These are phyloP conservation scores for Alitta virens DNA, from an alignment of 2,888 invertebrate genomes.

Conservation along the genomic window DNA sequence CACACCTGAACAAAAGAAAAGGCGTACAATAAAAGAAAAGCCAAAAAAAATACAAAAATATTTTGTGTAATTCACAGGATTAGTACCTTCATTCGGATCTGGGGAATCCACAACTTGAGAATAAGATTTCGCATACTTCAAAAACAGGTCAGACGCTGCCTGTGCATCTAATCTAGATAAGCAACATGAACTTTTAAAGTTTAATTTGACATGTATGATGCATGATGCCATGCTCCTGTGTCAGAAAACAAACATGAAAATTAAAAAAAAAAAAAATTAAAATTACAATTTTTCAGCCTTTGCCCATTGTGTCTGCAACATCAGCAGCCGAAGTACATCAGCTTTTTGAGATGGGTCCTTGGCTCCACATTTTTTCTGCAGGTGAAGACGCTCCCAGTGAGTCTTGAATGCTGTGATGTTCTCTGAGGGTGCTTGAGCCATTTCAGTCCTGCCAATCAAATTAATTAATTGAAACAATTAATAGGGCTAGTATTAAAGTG, in stretches of 20 bases:
- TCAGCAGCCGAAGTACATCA: slow-evolving; percentile 1
- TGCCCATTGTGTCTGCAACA: background rate
- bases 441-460: too few species aligned
- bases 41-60: too few species aligned
- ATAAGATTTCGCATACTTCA: background rate
- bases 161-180: too few species aligned
- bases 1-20: slow-evolving; percentile 7
- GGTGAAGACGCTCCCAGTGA: slow-evolving; percentile 2
- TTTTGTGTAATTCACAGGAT: background rate
- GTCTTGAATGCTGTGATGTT: too few species aligned
- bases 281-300: background rate
- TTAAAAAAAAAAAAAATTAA: background rate
- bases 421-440: too few species aligned
- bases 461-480: too few species aligned
- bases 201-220: too few species aligned
- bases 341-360: background rate
- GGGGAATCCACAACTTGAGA: background rate
- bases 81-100: background rate
- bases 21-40: too few species aligned
- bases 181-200: too few species aligned
- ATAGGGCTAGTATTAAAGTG: too few species aligned
- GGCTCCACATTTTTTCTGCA: background rate
- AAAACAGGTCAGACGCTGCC: background rate
- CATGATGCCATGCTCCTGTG: too few species aligned
- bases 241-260: too few species aligned